Evolutionary conservation across 2,888 invertebrate genomes (phyloP), one percentile per base, ranked within the genome.

Genomic region (Corythucha ciliata): DNA sequence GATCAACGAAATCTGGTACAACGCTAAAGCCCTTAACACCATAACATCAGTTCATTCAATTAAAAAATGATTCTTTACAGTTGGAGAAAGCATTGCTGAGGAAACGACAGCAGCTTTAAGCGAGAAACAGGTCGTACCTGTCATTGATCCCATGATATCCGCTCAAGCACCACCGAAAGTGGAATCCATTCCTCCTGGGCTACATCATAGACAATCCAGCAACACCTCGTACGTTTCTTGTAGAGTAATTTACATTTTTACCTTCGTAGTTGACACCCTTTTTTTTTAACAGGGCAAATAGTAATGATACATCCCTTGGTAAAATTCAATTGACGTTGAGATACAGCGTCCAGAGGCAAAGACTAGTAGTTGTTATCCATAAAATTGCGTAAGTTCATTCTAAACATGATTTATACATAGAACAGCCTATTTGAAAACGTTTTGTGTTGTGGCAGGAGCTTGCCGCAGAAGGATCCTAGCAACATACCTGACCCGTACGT

Each of bases 401-500:
- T 37, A 16, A 40, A 12, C 10, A 6, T 14, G 14, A 4, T 18
- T 39, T 48, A 16, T 21, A 21, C 27, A 18, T 34, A 16, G 34
- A 4, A 6, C 16, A 34, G 4, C 34, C 14, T 34, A 16, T 34
- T 34, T 34, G 34, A 6, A 16, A 34, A 34, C 14, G 34, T 22
- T 46, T 18, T 18, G 29, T n/a, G 32, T 33, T 41, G 20, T 46
- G 44, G 49, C 66, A 85, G 85, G 63, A 82, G 88, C 68, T 76
- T 90, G 62, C 86, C 87, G 1, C 70, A 80, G 36, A 84, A 83
- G 63, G 88, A 89, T 67, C 83, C 84, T 1, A 75, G 77, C 57
- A 87, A 82, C 66, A 80, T 89, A 63, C 91, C 90, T 1, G 90
- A 91, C 70, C 86, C 90, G 0, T 91, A 91, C 65, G 89, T 91